Conservation (phyloP, 2,113 vertebrate genomes). For the Oryzias javanicus region DNA sequence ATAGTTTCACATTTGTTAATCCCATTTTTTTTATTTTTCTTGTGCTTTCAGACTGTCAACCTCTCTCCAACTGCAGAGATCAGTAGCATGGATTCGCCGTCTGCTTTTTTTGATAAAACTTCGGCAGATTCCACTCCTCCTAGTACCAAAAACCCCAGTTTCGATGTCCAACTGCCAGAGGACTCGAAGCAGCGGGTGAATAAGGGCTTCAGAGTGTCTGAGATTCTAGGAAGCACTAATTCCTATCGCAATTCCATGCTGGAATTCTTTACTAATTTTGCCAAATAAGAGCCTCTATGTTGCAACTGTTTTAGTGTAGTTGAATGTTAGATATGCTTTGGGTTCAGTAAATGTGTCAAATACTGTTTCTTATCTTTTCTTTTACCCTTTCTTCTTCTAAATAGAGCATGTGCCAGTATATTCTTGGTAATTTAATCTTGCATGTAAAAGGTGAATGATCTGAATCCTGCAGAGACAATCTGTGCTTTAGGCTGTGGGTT, state of each 20-base stretch:
- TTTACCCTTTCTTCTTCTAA: slow-evolving; percentile 38
- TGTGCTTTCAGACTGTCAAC: slow-evolving; percentile 83
- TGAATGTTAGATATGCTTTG: slow-evolving; percentile 44
- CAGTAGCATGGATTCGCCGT: slow-evolving; percentile 80
- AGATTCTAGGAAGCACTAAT: slow-evolving; percentile 70
- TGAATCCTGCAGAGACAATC: slow-evolving; percentile 35
- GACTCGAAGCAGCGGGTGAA: slow-evolving; percentile 89
- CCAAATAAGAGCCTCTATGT: slow-evolving; percentile 61
- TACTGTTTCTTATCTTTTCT: slow-evolving; percentile 27
- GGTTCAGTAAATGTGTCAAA: slow-evolving; percentile 32
- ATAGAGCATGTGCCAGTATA: slow-evolving; percentile 38
- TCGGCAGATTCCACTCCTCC: slow-evolving; percentile 80
- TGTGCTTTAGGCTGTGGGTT: slow-evolving; percentile 34
- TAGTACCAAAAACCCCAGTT: slow-evolving; percentile 80
- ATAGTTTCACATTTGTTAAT: too few species aligned
- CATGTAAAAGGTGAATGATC: slow-evolving; percentile 50
- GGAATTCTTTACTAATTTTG: slow-evolving; percentile 73
- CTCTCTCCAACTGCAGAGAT: slow-evolving; percentile 87
- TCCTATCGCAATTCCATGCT: slow-evolving; percentile 68
- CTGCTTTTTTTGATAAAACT: slow-evolving; percentile 77
- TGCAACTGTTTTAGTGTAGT: slow-evolving; percentile 20
- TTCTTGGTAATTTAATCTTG: slow-evolving; percentile 37
- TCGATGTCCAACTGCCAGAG: slow-evolving; percentile 83
- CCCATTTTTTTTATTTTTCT: neutral
- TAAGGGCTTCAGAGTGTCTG: slow-evolving; percentile 87